Percentiles rank a stretch among this genome's conserved stretches.
These are phyloP conservation scores for Drosophila ercepeae DNA, from an alignment of 1,140 invertebrate genomes.

Conservation along the genomic window DNA sequence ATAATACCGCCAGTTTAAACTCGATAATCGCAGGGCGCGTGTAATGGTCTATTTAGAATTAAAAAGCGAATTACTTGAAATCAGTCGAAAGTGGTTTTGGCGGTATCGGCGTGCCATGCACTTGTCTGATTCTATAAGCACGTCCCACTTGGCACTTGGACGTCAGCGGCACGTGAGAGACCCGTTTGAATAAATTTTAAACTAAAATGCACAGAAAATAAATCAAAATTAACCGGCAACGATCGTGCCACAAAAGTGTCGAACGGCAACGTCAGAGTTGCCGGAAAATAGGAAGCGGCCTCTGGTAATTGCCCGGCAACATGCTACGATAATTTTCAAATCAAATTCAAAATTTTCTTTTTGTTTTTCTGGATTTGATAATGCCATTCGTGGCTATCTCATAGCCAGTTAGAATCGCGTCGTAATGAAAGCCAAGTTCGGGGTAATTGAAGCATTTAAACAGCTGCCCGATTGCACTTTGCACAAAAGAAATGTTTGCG, in stretches of 20 bases:
- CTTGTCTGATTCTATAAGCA: conserved; percentile 43
- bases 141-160: conserved; percentile 38
- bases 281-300: conserved; percentile 9
- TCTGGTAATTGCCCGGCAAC: conserved; percentile 52
- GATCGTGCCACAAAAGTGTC: conserved; percentile 34
- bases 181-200: conserved; percentile 33
- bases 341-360: conserved; percentile 5
- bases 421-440: conserved; percentile 7
- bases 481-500: conserved; percentile 50
- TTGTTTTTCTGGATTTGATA: conserved; percentile 2
- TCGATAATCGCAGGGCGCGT: conserved; percentile 8
- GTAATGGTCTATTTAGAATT: conserved; percentile 7
- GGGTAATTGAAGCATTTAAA: conserved; percentile 40
- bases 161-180: conserved; percentile 48
- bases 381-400: background rate
- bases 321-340: conserved; percentile 55
- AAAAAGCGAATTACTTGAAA: conserved; percentile 4
- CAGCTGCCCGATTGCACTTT: conserved; percentile 34
- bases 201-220: conserved; percentile 32
- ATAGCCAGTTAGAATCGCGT: conserved; percentile 13
- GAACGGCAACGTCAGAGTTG: conserved; percentile 19
- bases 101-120: conserved; percentile 33
- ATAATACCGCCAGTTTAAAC: background rate
- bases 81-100: background rate
- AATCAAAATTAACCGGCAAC: conserved; percentile 7